Percentiles rank a stretch among this genome's conserved stretches.
Evolutionary conservation across 1,140 invertebrate genomes (phyloP).

Genomic region (Trichoplusia ni): DNA sequence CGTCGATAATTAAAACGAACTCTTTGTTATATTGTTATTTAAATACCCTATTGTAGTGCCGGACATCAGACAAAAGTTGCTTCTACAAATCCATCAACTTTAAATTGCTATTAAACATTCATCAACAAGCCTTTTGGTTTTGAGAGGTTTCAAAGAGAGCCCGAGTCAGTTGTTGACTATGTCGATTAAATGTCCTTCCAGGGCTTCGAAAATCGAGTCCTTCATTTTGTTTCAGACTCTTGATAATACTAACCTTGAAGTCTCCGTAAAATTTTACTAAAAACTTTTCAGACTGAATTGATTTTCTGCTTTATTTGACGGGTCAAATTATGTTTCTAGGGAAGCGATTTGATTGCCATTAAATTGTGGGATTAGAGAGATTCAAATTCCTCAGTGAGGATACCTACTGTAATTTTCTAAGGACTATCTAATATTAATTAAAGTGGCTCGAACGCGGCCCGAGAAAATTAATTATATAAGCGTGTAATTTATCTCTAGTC

Average conservation of each 20-base stretch:
- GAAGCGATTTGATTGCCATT: background rate
- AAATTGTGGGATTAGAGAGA: background rate
- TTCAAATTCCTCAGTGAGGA: background rate
- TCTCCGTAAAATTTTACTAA: conserved; percentile 2
- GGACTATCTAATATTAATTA: no score
- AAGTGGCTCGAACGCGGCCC: no score
- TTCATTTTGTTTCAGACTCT: conserved; percentile 1
- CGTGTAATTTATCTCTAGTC: no score
- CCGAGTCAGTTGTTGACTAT: conserved; percentile 1
- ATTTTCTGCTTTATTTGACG: conserved; percentile 2
- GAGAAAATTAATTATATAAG: no score
- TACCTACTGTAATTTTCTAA: background rate
- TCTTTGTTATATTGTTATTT: background rate
- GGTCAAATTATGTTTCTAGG: background rate
- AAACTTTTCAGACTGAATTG: background rate
- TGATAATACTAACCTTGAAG: background rate
- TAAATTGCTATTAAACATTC: conserved; percentile 33
- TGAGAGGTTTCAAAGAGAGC: background rate
- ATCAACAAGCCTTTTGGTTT: conserved; percentile 24
- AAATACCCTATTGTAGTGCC: background rate
- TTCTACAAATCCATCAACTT: conserved; percentile 2
- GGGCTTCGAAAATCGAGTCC: background rate
- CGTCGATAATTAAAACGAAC: background rate
- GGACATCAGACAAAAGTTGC: conserved; percentile 1
- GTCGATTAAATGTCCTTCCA: conserved; percentile 13